Base-by-base conservation (phyloP, 2,888 invertebrate genomes). In the Limulus polyphemus region DNA sequence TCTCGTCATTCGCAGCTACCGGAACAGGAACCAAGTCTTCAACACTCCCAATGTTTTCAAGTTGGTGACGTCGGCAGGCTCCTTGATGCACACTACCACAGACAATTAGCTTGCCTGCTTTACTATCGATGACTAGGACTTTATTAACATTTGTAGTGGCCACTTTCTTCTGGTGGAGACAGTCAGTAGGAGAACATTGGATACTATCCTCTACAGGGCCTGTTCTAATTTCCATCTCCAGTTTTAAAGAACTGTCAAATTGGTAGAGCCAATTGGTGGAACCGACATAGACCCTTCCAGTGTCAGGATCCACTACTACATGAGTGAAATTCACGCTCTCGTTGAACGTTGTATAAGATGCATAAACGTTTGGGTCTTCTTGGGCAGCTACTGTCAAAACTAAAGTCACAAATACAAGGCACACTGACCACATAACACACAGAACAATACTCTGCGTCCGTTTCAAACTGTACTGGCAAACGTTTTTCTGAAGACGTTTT, bases 71-170 rank as follows among this genome's bases (percentile, higher is more conserved):
- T 73, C 84, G 84, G 77, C 94, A 94, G 59, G 92, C 87, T 59
- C 94, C 92, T 78, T 94, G 93, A 58, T 85, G 83, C 60, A 92
- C 80, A 55, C 92, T 91, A 47, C 94, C 94, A 74, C 95, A 95
- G 47, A 85, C 85, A 69, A 95, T 87, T 60, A 95, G 81, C 68
- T 83, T 84, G 70, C 84, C 82, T 56, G 86, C 84, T 71, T 86
- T 86, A 70, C 84, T 83, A 78, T 90, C 90, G 65, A 91, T 84
- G 65, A 94, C 84, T 72, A 95, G 80, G 73, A 94, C 84, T 79
- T 71, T 94, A 78, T 94, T 94, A 70, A 87, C 86, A 77, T 93
- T 93, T 77, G 92, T 88, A 72, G 86, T 86, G 73, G 83, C 78
- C 17, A 82, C 78, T 52, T 84, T 82, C 55, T 80, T 79, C 17